Evolutionary conservation across 2,888 invertebrate species (phyloP), one percentile per base, ranked within the genome.

Genomic region (Ectemnius cavifrons): DNA sequence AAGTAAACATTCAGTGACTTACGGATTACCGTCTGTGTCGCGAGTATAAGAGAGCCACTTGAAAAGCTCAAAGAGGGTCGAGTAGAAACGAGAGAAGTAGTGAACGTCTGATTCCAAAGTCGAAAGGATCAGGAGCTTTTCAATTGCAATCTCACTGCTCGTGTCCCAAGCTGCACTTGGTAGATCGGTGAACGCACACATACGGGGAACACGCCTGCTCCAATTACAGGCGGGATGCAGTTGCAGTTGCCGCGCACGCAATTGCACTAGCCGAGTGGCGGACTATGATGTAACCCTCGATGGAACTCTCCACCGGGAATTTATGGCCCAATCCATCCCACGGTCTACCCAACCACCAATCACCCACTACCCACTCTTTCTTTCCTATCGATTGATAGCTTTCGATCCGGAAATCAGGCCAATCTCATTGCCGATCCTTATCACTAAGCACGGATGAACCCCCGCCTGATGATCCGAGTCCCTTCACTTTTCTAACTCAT

Each of bases 151-250:
- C 67, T 65, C 63, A 20, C 6, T 4, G 37, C 37, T 37, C 5
- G 37, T 37, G 27, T 11, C 65, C 23, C 49, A 58, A 49, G 63
- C 49, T 52, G 61, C 63, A 64, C 73, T 66, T 68, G 78, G 46
- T 49, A 47, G 27, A 27, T 60, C 61, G 47, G 56, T 59, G 28
- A 11, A 46, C 59, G 63, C 28, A 13, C 67, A 20, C 62, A 20
- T 16, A 18, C 4, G 11, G 60, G 14, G 20, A 27, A 67, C 57
- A 20, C 64, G 63, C 28, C 46, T 16, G 37, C 72, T 77, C 65
- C 75, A 77, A 77, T 77, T 75, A 77, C 75, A 49, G 61, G 57
- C 64, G 73, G 64, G 68, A 64, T 69, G 64, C 69, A 73, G 73
- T 69, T 73, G 73, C 73, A 70, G 67, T 45, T 47, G 37, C 37